A percentile compares a stretch with the other conserved stretches of the same genome.
Evolutionary conservation across 2,888 invertebrate genomes (phyloP).

Genomic region (Osmoderma eremita): DNA sequence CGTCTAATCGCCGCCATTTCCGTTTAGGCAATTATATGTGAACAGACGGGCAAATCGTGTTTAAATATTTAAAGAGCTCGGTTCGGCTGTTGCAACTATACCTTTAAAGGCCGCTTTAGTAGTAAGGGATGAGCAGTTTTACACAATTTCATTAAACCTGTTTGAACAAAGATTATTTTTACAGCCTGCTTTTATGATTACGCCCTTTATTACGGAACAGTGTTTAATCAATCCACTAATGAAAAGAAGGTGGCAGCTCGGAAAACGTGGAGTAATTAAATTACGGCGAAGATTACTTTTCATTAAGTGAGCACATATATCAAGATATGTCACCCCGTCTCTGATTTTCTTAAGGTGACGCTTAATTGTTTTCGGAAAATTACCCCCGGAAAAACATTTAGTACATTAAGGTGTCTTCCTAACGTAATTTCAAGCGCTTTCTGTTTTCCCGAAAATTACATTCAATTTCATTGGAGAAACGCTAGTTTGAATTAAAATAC

Average conservation of each 20-base stretch:
- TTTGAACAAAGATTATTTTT: slow-evolving; percentile 34
- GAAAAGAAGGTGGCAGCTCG: slow-evolving; percentile 6
- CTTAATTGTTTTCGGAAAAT: too few relatives aligned
- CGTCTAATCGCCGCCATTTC: not conserved
- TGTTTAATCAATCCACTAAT: slow-evolving; percentile 29
- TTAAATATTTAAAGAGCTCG: slow-evolving; percentile 21
- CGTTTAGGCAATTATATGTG: not conserved
- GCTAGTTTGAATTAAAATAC: too few relatives aligned
- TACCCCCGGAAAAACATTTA: too few relatives aligned
- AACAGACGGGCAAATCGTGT: not conserved
- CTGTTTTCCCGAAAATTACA: too few relatives aligned
- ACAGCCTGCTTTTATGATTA: slow-evolving; percentile 17
- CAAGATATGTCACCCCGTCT: too few relatives aligned
- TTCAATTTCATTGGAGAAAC: too few relatives aligned
- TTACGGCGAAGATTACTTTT: slow-evolving; percentile 6
- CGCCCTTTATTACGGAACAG: slow-evolving; percentile 14
- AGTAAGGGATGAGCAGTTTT: slow-evolving; percentile 1
- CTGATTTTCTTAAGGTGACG: too few relatives aligned
- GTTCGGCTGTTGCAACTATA: not conserved
- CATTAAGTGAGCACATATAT: not conserved
- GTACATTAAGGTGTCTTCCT: too few relatives aligned
- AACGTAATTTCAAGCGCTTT: too few relatives aligned
- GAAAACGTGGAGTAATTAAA: slow-evolving; percentile 15
- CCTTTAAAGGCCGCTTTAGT: slow-evolving; percentile 1
- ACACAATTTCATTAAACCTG: slow-evolving; percentile 26